Percentiles rank a stretch among this genome's conserved stretches.
These are phyloP conservation scores for Macquaria australasica DNA, from an alignment of 2,113 vertebrate genomes.

Conservation along the genomic window DNA sequence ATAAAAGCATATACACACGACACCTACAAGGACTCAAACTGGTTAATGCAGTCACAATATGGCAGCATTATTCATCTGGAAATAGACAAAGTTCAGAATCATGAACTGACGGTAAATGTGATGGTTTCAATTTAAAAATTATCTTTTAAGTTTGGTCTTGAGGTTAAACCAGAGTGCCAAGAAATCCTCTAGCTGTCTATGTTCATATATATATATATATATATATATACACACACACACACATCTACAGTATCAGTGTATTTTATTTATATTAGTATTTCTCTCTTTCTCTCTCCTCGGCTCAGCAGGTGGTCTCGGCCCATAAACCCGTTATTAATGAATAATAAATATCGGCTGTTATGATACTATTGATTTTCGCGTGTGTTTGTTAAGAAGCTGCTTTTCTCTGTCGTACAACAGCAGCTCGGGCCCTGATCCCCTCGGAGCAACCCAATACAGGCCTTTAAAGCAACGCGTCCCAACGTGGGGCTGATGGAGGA, in stretches of 20 bases:
- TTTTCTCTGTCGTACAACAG: conserved; percentile 78
- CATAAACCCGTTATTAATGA: conserved; percentile 83
- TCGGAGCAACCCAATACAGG: conserved; percentile 48
- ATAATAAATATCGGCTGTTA: conserved; percentile 86
- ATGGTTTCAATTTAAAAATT: neutral
- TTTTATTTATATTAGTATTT: neutral
- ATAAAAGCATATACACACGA: neutral
- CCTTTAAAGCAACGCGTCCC: conserved; percentile 11
- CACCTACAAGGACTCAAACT: neutral
- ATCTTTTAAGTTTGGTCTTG: neutral
- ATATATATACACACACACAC: neutral
- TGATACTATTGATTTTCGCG: conserved; percentile 86
- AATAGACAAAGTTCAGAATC: neutral
- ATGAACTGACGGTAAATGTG: neutral
- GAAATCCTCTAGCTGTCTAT: too few species aligned
- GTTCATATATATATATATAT: neutral
- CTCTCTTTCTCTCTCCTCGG: neutral
- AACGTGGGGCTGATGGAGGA: neutral
- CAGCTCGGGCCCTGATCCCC: conserved; percentile 42
- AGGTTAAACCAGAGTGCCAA: neutral
- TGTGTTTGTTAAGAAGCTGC: conserved; percentile 83
- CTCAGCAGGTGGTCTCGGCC: conserved; percentile 81
- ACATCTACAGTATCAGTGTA: neutral
- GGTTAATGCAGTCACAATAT: neutral
- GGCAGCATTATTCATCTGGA: too few species aligned